These are phyloP conservation scores for Clinocottus analis DNA, from an alignment of 2,113 vertebrate genomes.

Conservation along the genomic window DNA sequence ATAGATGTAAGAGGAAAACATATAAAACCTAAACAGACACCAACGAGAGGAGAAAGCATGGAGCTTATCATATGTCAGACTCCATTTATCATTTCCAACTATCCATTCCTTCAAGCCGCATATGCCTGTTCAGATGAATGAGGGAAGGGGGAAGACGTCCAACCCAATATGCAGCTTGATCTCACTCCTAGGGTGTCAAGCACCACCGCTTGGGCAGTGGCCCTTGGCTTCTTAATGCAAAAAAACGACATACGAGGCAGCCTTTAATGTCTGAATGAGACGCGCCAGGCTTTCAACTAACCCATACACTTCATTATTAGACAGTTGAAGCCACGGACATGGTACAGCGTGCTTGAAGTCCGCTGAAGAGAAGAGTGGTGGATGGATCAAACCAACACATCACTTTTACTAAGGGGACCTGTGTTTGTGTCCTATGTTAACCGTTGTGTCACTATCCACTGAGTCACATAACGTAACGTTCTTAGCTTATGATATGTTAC, in stretches of 20 bases:
- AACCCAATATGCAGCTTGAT: not conserved
- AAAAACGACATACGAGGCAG: not conserved
- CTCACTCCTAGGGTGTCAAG: not conserved
- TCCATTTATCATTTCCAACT: conserved; percentile 13
- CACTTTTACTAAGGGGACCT: not conserved
- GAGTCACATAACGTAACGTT: not conserved
- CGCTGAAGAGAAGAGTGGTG: not conserved
- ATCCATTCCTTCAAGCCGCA: not conserved
- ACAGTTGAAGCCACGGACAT: not conserved
- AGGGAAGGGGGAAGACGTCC: not conserved
- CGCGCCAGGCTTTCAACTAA: not conserved
- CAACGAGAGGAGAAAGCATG: not conserved
- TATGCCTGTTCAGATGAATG: not conserved
- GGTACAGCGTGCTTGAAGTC: not conserved
- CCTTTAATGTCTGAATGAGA: not conserved
- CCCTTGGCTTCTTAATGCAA: not conserved
- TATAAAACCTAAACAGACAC: conserved; percentile 30
- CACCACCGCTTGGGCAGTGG: not conserved
- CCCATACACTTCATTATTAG: not conserved
- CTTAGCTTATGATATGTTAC: not conserved
- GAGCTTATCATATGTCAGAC: conserved; percentile 6
- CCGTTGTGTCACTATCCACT: not conserved
- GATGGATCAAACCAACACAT: not conserved
- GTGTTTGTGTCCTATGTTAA: not conserved
- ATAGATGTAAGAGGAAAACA: conserved; percentile 17